Percentiles rank a stretch among this genome's conserved stretches.
Evolutionary conservation across 2,113 vertebrate species (phyloP).

Genomic region (Dipodomys ordii): DNA sequence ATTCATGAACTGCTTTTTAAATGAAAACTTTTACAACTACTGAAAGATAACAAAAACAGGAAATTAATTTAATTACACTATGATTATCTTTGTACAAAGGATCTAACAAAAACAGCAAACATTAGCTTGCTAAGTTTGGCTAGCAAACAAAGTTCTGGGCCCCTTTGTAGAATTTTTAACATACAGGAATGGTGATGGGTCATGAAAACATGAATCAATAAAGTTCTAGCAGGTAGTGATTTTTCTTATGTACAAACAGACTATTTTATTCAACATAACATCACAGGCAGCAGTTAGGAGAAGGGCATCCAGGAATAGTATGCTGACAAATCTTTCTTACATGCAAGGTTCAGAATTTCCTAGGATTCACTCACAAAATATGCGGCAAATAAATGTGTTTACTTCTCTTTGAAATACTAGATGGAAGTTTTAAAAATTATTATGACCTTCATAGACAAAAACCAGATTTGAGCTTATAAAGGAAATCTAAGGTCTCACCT

Average conservation of each 20-base stretch:
- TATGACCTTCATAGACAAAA: too few species aligned
- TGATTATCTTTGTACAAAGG: background rate
- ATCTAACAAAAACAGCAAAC: background rate
- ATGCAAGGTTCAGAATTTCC: background rate
- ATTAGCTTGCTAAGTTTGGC: background rate
- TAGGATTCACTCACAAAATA: slow-evolving; percentile 16
- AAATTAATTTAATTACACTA: background rate
- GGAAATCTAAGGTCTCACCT: background rate
- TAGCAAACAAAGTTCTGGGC: background rate
- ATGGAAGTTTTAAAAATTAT: slow-evolving; percentile 17
- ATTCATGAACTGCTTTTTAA: too few species aligned
- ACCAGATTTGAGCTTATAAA: background rate
- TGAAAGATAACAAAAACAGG: background rate
- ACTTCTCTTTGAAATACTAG: background rate
- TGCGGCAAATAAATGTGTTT: background rate
- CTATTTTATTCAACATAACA: background rate
- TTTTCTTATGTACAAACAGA: background rate
- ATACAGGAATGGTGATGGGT: background rate
- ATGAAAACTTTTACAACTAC: too few species aligned
- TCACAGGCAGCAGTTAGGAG: background rate
- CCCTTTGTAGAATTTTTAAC: background rate
- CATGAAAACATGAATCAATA: background rate
- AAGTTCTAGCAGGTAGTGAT: background rate
- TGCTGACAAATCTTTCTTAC: background rate
- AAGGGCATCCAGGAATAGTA: background rate